Percentiles rank a stretch among this genome's conserved stretches.
These are phyloP conservation scores for Apodemia duryi DNA, from an alignment of 2,888 invertebrate genomes.

Conservation along the genomic window DNA sequence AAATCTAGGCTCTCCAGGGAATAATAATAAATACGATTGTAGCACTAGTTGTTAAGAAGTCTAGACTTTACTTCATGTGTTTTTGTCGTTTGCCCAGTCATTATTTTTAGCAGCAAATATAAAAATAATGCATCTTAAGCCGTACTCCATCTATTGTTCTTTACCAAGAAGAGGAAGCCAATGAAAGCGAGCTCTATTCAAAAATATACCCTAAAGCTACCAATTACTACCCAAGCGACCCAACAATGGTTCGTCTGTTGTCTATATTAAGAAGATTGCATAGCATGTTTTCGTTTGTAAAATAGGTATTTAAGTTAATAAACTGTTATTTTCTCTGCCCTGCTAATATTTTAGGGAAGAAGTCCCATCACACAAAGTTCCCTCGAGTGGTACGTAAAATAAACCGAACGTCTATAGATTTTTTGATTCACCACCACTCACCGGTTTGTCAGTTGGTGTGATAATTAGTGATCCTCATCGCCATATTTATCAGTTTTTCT, in stretches of 20 bases:
- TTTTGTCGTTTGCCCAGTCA: neutral
- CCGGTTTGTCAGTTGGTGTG: too few species aligned
- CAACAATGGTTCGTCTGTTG: slow-evolving; percentile 30
- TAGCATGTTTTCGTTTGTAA: neutral
- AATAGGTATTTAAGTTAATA: neutral
- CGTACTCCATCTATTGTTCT: slow-evolving; percentile 34
- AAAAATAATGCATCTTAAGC: slow-evolving; percentile 33
- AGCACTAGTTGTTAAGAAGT: neutral
- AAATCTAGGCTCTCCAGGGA: too few species aligned
- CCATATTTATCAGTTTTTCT: too few species aligned
- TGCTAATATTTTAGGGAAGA: neutral
- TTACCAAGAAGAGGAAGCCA: slow-evolving; percentile 33
- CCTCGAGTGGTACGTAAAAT: too few species aligned
- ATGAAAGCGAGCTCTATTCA: slow-evolving; percentile 35
- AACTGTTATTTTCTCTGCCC: neutral
- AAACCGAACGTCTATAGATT: too few species aligned
- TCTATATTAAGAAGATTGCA: slow-evolving; percentile 27
- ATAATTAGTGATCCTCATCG: too few species aligned
- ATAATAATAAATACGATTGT: too few species aligned
- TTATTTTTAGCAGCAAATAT: slow-evolving; percentile 18
- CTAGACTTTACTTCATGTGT: neutral
- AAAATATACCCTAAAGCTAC: slow-evolving; percentile 34
- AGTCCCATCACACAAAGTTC: too few species aligned
- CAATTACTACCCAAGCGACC: slow-evolving; percentile 31
- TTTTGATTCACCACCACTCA: too few species aligned